These are phyloP conservation scores for Phyllopteryx taeniolatus DNA, from an alignment of 2,113 vertebrate genomes.

Conservation along the genomic window DNA sequence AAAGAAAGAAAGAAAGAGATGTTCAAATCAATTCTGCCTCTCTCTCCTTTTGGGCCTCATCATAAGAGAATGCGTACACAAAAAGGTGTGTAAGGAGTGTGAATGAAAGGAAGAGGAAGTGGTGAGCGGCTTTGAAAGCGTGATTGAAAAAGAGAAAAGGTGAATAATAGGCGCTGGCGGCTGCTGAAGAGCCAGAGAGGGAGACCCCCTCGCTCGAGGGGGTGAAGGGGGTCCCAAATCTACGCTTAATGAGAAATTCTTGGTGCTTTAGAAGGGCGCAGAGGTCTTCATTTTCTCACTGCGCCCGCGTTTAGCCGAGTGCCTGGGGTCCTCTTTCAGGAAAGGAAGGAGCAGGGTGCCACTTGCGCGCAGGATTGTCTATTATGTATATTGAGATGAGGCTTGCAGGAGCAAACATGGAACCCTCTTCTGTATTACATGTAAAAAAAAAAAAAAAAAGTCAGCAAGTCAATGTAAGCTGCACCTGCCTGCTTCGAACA, in stretches of 20 bases:
- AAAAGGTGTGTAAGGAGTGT: conserved; percentile 41
- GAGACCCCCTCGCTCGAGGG: conserved; percentile 47
- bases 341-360: conserved; percentile 39
- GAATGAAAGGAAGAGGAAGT: conserved; percentile 72
- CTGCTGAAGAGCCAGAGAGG: conserved; percentile 56
- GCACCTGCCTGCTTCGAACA: conserved; percentile 47
- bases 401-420: conserved; percentile 58
- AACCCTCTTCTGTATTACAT: conserved; percentile 50
- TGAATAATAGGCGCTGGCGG: conserved; percentile 64
- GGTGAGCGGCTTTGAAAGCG: conserved; percentile 66
- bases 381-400: conserved; percentile 74
- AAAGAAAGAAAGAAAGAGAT: conserved; percentile 48
- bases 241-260: conserved; percentile 80
- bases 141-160: conserved; percentile 70
- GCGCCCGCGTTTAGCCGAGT: conserved; percentile 67
- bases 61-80: conserved; percentile 35
- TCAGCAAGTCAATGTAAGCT: conserved; percentile 55
- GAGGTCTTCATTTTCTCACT: conserved; percentile 84
- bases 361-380: conserved; percentile 42
- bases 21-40: conserved; percentile 63
- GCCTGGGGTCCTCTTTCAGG: conserved; percentile 64
- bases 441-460: conserved; percentile 46
- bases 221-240: conserved; percentile 59
- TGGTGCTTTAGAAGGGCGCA: conserved; percentile 78
- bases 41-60: conserved; percentile 44